Conservation (phyloP, 2,888 invertebrate genomes). For the Coenonympha glycerion region DNA sequence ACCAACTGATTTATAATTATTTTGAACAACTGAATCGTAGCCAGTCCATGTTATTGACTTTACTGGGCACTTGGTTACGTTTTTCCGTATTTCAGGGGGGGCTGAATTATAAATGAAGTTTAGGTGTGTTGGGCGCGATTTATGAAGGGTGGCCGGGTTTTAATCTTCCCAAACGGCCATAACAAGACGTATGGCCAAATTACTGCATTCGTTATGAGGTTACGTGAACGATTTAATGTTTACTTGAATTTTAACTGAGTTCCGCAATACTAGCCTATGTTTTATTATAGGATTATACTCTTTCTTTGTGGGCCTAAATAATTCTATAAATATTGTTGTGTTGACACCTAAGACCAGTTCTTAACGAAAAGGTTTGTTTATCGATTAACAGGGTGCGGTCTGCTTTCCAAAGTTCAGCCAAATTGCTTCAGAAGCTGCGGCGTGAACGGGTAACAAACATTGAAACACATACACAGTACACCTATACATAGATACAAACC, state of each 20-base stretch:
- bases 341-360: no score
- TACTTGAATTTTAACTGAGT: conserved; percentile 52
- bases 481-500: no score
- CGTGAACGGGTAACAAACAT: no score
- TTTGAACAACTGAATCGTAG: conserved; percentile 5
- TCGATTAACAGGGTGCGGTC: no score
- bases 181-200: conserved; percentile 73
- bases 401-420: no score
- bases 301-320: background rate
- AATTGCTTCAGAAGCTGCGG: no score
- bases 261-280: conserved; percentile 11
- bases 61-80: conserved; percentile 49
- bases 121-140: conserved; percentile 60
- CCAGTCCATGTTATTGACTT: conserved; percentile 48
- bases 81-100: conserved; percentile 54
- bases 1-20: no score
- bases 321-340: no score
- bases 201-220: conserved; percentile 68
- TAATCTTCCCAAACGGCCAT: conserved; percentile 71
- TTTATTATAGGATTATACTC: no score
- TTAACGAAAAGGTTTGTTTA: no score
- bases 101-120: conserved; percentile 65
- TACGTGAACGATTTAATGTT: conserved; percentile 62
- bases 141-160: conserved; percentile 71
- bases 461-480: no score